These are phyloP conservation scores for Euproctis similis DNA, from an alignment of 2,888 invertebrate species.

Conservation along the genomic window DNA sequence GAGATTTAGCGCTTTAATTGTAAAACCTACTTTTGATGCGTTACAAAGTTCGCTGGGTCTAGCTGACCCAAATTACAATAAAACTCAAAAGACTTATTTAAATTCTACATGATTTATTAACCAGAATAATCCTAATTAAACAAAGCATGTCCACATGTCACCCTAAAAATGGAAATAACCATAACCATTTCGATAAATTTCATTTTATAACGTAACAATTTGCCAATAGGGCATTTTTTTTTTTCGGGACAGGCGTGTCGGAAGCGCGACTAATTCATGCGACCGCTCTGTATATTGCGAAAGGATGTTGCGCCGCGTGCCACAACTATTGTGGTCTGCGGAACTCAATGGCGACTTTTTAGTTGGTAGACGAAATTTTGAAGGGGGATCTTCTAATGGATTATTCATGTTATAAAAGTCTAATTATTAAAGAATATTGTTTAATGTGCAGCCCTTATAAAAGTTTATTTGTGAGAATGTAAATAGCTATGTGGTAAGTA, in stretches of 20 bases:
- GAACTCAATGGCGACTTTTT: constrained; percentile 6
- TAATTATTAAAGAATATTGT: too few species aligned
- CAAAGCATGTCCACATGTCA: constrained; percentile 1
- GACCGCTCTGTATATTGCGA: constrained; percentile 53
- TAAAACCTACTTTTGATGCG: too few species aligned
- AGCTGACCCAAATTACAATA: too few species aligned
- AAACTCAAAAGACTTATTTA: too few species aligned
- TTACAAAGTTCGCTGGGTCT: too few species aligned
- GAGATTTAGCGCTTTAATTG: too few species aligned
- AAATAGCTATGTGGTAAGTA: too few species aligned
- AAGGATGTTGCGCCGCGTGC: constrained; percentile 62
- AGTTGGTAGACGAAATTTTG: constrained; percentile 16
- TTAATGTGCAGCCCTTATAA: too few species aligned
- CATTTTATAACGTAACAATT: constrained; percentile 24
- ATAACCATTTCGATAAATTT: constrained; percentile 9
- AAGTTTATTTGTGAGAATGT: too few species aligned
- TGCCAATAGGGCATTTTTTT: constrained; percentile 25
- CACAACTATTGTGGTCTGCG: constrained; percentile 33
- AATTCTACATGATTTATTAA: too few species aligned
- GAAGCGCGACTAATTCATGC: constrained; percentile 61
- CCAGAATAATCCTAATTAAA: not conserved
- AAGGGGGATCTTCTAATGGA: constrained; percentile 23
- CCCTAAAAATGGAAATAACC: constrained; percentile 1
- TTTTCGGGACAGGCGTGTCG: constrained; percentile 31
- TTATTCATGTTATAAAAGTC: constrained; percentile 24